phyloP scores from a whole-genome alignment of 1,140 invertebrate genomes.

The Druon quercuslanigerum region DNA sequence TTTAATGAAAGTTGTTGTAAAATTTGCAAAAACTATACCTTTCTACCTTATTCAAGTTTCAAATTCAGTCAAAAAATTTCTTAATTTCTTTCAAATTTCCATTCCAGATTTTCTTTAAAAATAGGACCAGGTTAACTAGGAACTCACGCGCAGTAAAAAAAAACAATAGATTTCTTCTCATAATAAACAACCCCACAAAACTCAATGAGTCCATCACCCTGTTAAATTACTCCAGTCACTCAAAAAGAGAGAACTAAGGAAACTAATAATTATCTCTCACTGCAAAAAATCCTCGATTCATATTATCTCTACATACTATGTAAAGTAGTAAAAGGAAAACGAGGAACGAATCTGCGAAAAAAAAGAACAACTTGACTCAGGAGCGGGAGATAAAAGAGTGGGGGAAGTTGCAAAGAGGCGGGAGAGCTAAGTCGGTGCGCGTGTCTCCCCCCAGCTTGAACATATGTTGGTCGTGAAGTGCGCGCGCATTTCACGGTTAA shows the following conservation, averaged over 20 bases:
- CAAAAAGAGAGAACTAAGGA: background rate
- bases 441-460: conserved; percentile 46
- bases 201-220: too few relatives aligned
- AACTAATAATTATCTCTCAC: background rate
- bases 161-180: too few relatives aligned
- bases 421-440: conserved; percentile 45
- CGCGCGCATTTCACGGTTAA: conserved; percentile 64
- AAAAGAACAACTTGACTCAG: conserved; percentile 31
- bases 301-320: background rate
- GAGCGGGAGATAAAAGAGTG: conserved; percentile 35
- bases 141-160: too few relatives aligned
- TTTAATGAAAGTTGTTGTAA: too few relatives aligned
- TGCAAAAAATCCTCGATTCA: conserved; percentile 4
- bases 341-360: conserved; percentile 21
- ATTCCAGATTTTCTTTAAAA: too few relatives aligned
- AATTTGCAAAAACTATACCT: too few relatives aligned
- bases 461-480: conserved; percentile 40
- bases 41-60: too few relatives aligned
- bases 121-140: too few relatives aligned
- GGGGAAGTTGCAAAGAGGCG: conserved; percentile 38
- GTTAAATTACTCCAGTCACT: background rate
- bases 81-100: too few relatives aligned
- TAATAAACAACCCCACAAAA: too few relatives aligned
- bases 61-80: too few relatives aligned
- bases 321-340: conserved; percentile 29